Percentiles rank a stretch among this genome's conserved stretches.
These are phyloP conservation scores for Lagenorhynchus albirostris DNA, from an alignment of 2,113 vertebrate species.

Conservation along the genomic window DNA sequence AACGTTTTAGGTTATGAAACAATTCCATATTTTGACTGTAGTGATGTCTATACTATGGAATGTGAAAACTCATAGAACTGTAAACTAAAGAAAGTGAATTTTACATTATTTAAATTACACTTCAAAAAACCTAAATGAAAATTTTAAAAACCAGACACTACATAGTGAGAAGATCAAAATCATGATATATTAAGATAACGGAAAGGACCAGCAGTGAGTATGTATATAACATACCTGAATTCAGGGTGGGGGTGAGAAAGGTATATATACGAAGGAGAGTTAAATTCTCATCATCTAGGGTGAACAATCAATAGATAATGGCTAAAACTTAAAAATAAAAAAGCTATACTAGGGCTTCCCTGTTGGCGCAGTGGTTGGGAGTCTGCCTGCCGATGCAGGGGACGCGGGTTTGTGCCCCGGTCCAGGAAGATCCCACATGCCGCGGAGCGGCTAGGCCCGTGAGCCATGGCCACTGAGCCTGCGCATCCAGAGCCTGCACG, in stretches of 20 bases:
- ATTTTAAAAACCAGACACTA: neutral
- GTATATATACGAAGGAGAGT: neutral
- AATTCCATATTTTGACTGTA: neutral
- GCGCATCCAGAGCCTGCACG: fast-evolving
- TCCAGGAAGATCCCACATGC: too few species aligned
- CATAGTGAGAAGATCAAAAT: neutral
- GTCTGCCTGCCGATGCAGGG: too few species aligned
- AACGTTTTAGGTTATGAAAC: neutral
- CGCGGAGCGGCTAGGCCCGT: too few species aligned
- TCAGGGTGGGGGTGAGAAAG: neutral
- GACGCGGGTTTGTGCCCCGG: too few species aligned
- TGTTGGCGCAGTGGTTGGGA: too few species aligned
- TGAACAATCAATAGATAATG: neutral
- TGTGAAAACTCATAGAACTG: neutral
- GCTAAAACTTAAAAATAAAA: neutral
- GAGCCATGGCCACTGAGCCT: too few species aligned
- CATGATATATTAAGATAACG: neutral
- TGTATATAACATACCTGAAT: neutral
- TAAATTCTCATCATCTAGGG: neutral
- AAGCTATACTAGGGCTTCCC: neutral
- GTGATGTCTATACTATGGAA: neutral
- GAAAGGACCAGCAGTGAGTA: neutral
- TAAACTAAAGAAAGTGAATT: neutral
- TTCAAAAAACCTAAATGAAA: neutral
- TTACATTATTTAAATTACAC: neutral